A percentile compares a stretch with the other conserved stretches of the same genome.
phyloP scores from a whole-genome alignment of 2,888 invertebrate species.

The Unio delphinus region DNA sequence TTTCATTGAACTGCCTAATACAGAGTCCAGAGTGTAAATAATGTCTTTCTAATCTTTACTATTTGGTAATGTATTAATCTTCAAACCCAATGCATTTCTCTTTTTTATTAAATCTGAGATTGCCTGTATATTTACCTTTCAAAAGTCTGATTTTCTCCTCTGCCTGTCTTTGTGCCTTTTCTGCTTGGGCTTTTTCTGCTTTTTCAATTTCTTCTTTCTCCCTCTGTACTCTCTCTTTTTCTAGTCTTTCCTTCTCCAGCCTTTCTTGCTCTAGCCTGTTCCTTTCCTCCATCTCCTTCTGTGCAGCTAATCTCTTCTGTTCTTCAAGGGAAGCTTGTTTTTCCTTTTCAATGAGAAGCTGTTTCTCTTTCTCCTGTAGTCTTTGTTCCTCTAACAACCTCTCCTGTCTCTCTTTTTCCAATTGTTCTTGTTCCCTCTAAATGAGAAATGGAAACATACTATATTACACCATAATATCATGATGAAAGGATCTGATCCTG shows the following conservation, averaged over 20 bases:
- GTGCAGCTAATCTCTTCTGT: slow-evolving; percentile 12
- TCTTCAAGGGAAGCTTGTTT: slow-evolving; percentile 24
- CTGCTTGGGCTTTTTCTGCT: slow-evolving; percentile 31
- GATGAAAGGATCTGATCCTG: no score
- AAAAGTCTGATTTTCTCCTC: slow-evolving; percentile 47
- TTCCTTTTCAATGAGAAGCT: slow-evolving; percentile 15
- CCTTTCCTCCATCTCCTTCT: slow-evolving; percentile 21
- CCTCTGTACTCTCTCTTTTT: slow-evolving; percentile 31
- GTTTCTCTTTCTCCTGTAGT: slow-evolving; percentile 14
- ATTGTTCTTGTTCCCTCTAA: slow-evolving; percentile 6
- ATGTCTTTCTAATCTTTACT: no score
- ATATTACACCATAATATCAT: no score
- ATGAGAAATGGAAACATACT: no score
- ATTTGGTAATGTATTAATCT: no score
- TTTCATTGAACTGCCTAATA: no score
- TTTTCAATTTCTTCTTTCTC: slow-evolving; percentile 34
- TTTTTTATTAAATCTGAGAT: background rate
- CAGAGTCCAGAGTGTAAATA: no score
- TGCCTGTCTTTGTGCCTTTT: slow-evolving; percentile 39
- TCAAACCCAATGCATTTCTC: background rate
- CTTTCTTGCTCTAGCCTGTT: slow-evolving; percentile 19
- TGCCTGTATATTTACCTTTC: slow-evolving; percentile 30
- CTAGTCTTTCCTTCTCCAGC: slow-evolving; percentile 23
- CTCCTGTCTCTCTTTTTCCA: slow-evolving; percentile 12
- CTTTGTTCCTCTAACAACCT: background rate